These are phyloP conservation scores for Drosophila azteca DNA, from an alignment of 1,140 invertebrate species.

Conservation along the genomic window DNA sequence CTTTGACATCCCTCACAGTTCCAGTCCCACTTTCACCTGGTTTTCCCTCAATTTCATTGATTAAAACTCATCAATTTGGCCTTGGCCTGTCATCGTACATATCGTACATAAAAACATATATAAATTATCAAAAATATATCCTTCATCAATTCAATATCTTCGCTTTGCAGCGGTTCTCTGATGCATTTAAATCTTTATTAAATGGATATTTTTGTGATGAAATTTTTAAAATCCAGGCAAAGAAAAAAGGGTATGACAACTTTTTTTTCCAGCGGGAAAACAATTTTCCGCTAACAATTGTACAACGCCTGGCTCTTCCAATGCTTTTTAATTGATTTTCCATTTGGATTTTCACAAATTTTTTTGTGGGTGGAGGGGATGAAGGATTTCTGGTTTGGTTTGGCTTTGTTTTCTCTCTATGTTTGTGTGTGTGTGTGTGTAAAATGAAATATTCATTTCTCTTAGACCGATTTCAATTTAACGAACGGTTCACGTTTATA, in stretches of 20 bases:
- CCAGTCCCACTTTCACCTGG: no score
- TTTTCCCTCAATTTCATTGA: no score
- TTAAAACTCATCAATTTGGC: no score
- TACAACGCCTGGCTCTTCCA: slow-evolving; percentile 8
- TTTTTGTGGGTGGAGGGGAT: no score
- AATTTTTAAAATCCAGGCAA: slow-evolving; percentile 33
- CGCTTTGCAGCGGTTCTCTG: neutral
- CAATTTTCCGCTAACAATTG: slow-evolving; percentile 45
- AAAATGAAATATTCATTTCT: slow-evolving; percentile 53
- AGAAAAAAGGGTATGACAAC: slow-evolving; percentile 3
- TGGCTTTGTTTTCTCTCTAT: slow-evolving; percentile 13
- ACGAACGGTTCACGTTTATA: slow-evolving; percentile 56
- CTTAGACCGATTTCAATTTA: slow-evolving; percentile 42
- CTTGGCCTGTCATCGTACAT: no score
- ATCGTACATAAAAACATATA: no score
- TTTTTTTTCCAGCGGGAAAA: slow-evolving; percentile 12
- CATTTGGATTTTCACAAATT: slow-evolving; percentile 16
- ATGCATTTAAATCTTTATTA: slow-evolving; percentile 44
- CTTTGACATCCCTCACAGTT: no score
- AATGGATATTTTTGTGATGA: slow-evolving; percentile 35
- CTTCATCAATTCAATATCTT: slow-evolving; percentile 36
- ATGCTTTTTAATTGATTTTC: slow-evolving; percentile 50
- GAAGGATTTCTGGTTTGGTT: neutral
- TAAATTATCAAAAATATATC: slow-evolving; percentile 1
- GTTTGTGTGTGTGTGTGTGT: no score